phyloP scores from a whole-genome alignment of 2,797 vertebrate species.

The Melanotaenia pygmaea region DNA sequence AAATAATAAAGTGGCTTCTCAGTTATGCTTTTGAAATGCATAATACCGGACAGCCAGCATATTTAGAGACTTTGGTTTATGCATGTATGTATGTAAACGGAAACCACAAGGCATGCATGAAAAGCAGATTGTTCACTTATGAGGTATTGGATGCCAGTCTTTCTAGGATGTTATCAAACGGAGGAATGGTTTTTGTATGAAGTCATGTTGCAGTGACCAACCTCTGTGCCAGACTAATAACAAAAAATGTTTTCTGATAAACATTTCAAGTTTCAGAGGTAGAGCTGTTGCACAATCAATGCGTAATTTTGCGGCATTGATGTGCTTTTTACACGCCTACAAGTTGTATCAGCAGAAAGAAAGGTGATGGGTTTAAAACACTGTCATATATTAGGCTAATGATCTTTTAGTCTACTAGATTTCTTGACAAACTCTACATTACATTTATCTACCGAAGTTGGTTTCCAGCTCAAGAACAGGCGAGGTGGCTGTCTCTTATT shows the following conservation, averaged over 20 bases:
- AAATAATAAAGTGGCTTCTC: background rate
- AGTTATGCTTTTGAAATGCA: background rate
- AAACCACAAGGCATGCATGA: constrained; percentile 14
- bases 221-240: background rate
- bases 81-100: background rate
- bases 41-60: constrained; percentile 26
- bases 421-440: background rate
- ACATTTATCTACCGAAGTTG: background rate
- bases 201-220: background rate
- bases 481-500: constrained; percentile 40
- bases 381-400: background rate
- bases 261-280: background rate
- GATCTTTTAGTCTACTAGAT: background rate
- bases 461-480: constrained; percentile 26
- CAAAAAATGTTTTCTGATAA: background rate
- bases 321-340: background rate
- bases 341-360: background rate
- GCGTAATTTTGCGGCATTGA: background rate
- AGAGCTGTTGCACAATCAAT: background rate
- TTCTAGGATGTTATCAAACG: background rate
- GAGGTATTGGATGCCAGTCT: background rate
- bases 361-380: background rate
- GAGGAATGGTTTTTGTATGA: constrained; percentile 35
- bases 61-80: constrained; percentile 10
- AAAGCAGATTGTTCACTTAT: constrained; percentile 26